Evolutionary conservation across 1,140 invertebrate species (phyloP).

Genomic region (Cardiocondyla obscurior): DNA sequence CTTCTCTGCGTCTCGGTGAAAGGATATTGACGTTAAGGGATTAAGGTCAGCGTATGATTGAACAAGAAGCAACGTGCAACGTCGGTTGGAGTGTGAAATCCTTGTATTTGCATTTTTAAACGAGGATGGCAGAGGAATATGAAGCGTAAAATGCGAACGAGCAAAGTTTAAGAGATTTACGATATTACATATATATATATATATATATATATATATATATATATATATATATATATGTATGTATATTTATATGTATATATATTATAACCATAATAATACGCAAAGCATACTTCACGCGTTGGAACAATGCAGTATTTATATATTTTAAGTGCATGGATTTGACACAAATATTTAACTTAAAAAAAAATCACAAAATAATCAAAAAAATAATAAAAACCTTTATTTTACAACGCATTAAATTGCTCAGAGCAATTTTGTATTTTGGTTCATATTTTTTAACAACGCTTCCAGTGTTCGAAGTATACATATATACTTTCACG

Average conservation of each 20-base stretch:
- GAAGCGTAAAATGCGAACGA: neutral
- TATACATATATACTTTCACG: slow-evolving; percentile 17
- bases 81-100: neutral
- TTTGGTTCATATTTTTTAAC: slow-evolving; percentile 2
- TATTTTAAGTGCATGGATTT: neutral
- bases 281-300: neutral
- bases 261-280: neutral
- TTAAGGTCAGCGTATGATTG: slow-evolving; percentile 20
- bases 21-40: slow-evolving; percentile 1
- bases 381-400: neutral
- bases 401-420: neutral
- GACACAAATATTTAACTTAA: neutral
- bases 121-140: neutral
- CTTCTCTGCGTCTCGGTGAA: neutral
- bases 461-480: neutral
- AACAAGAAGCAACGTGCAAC: neutral
- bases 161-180: neutral
- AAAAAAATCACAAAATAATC: neutral
- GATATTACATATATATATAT: too few species aligned
- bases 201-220: too few species aligned
- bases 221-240: too few species aligned
- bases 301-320: neutral
- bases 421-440: neutral
- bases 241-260: too few species aligned
- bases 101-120: slow-evolving; percentile 32